Base-by-base conservation (phyloP, 2,797 vertebrate genomes). In the Champsocephalus gunnari region DNA sequence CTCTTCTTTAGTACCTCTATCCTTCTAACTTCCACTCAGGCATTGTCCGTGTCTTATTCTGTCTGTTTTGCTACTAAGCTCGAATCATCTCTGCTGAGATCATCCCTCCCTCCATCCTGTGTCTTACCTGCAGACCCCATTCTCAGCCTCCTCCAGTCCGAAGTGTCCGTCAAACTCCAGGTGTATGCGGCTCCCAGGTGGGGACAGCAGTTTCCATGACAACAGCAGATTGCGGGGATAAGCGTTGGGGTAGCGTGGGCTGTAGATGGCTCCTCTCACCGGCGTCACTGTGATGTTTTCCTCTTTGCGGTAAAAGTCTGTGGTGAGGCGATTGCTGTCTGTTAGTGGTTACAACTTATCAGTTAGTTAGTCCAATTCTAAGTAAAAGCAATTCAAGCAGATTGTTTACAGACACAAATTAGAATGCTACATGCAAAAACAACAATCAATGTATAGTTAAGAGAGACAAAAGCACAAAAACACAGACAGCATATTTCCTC, bases 281-380 rank as follows among this genome's bases (percentile, higher is more conserved):
- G 93, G 14, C 34, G 94, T 95, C 88, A 99, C 95, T 1, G 88
- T 90, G 94, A 98, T 89, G 89, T 92, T 94, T 85, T 99, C 97
- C 79, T 98, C 97, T 89, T 95, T 97, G 86, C 94, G 95, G 95
- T 98, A 99, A 91, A 99, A 95, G 95, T 97, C 97, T 96, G 97
- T 96, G 95, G 96, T 96, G 95, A 97, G 96, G 95, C 84, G 96
- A 97, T 96, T 96, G 95, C 95, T 96, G 92, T 96, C 95, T 96
- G 96, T 98, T 96, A 97, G 95, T 95, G 96, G 89, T 95, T 95
- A 96, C 95, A 97, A 94, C 96, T 96, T 87, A 96, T 92, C 95
- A 95, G 95, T 97, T 95, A 96, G 93, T 95, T 92, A 86, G 93
- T 94, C 94, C 93, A 95, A 88, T 93, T 94, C 24, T 89, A 91